A percentile compares a stretch with the other conserved stretches of the same genome.
These are phyloP conservation scores for Elephantulus edwardii DNA, from an alignment of 2,113 vertebrate species.

Conservation along the genomic window DNA sequence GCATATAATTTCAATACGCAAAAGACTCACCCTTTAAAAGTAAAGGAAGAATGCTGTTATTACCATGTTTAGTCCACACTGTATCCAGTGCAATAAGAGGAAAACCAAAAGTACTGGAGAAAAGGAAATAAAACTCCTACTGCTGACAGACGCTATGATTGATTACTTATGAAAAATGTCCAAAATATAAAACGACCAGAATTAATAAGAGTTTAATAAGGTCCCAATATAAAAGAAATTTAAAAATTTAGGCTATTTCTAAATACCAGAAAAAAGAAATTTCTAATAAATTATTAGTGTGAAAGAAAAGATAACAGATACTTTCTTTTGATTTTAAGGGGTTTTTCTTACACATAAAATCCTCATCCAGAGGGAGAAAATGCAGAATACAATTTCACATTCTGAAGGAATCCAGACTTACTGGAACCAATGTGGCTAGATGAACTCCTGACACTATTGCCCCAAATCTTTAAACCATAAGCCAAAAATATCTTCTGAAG, in stretches of 20 bases:
- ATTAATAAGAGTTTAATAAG: not conserved
- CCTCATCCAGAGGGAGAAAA: not conserved
- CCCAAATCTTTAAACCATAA: not conserved
- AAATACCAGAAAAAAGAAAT: slow-evolving; percentile 26
- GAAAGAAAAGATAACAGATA: too few species aligned
- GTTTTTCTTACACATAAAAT: too few species aligned
- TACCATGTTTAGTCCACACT: not conserved
- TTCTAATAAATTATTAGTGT: not conserved
- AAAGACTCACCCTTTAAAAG: not conserved
- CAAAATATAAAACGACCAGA: not conserved
- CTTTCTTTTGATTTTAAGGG: too few species aligned
- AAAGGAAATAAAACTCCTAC: not conserved
- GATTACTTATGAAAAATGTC: not conserved
- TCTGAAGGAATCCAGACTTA: not conserved
- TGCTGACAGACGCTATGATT: not conserved
- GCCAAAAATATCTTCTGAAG: not conserved
- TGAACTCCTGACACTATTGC: not conserved
- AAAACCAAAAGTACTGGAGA: too few species aligned
- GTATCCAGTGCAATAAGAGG: not conserved
- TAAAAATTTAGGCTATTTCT: not conserved
- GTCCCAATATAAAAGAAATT: slow-evolving; percentile 1
- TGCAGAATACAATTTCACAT: not conserved
- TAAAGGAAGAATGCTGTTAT: not conserved
- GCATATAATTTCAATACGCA: not conserved
- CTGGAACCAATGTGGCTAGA: not conserved